Base-by-base conservation (phyloP, 2,113 vertebrate genomes). In the Lophochroa leadbeateri region DNA sequence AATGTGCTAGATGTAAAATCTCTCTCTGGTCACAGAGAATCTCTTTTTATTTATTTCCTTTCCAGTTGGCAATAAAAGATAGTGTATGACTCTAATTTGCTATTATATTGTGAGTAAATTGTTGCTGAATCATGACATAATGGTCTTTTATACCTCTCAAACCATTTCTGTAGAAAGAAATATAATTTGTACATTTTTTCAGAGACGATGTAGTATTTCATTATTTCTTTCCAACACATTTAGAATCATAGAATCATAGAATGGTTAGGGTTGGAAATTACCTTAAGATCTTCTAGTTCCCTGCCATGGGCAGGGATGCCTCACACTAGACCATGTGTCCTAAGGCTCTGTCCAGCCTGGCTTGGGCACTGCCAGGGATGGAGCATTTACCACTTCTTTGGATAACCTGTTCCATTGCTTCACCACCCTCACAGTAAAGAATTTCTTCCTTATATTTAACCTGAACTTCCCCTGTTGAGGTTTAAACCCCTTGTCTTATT, bases 91-190 rank as follows among this genome's bases (percentile, higher is more conserved):
- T 97, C 86, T 96, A 92, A 97, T 92, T 76, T 77, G 33, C 58
- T 94, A 72, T 93, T 97, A 96, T 96, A 92, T 96, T 96, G 88
- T 67, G 88, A 95, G 85, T 94, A 97, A 97, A 93, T 96, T 92
- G 77, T 94, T 95, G 58, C 55, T 69, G 71, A 97, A 96, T 97
- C 95, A 77, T 88, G 88, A 85, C 80, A 92, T 94, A 92, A 93
- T 71, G 58, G 61, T 78, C 68, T 77, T 93, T 92, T 86, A 39
- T 67, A 75, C 97, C 84, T 91, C 92, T 95, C 75, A 96, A 96
- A 94, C 74, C 85, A 77, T 95, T 92, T 94, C 74, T 71, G 8
- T 47, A 90, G 46, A 64, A 95, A 76, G 69, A 96, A 96, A 75
- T 61, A 74, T 68, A 50, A 94, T 89, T 95, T 88, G 67, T 78